Conservation (phyloP, 2,888 invertebrate genomes). For the Lasiommata megera region DNA sequence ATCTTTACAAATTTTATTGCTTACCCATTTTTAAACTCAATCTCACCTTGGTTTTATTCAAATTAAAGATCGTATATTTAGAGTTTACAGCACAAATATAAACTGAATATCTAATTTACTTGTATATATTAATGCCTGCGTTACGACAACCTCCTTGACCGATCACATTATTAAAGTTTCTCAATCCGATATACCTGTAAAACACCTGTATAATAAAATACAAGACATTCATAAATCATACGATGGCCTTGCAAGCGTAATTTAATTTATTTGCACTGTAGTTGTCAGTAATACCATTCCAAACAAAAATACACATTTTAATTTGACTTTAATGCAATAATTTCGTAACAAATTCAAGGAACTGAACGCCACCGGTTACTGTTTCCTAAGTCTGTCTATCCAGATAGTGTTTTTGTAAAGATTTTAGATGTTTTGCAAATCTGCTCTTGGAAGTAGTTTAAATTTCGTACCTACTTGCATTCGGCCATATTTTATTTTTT, state of each 20-base stretch:
- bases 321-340: background rate
- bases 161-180: conserved; percentile 42
- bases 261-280: conserved; percentile 31
- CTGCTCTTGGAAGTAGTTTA: background rate
- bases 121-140: conserved; percentile 19
- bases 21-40: too few species aligned
- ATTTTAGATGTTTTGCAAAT: background rate
- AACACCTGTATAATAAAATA: conserved; percentile 37
- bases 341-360: background rate
- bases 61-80: too few species aligned
- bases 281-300: background rate
- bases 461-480: background rate
- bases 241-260: conserved; percentile 44
- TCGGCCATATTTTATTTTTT: background rate
- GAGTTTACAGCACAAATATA: background rate
- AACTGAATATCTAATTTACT: background rate
- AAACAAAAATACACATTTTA: conserved; percentile 1
- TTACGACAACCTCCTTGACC: conserved; percentile 47
- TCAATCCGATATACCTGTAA: conserved; percentile 35
- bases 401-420: background rate
- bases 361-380: background rate
- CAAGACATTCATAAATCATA: conserved; percentile 47
- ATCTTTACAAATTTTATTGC: too few species aligned
- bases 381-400: conserved; percentile 1
- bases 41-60: too few species aligned